Conservation (phyloP, 2,797 vertebrate species). For the Anabas testudineus region DNA sequence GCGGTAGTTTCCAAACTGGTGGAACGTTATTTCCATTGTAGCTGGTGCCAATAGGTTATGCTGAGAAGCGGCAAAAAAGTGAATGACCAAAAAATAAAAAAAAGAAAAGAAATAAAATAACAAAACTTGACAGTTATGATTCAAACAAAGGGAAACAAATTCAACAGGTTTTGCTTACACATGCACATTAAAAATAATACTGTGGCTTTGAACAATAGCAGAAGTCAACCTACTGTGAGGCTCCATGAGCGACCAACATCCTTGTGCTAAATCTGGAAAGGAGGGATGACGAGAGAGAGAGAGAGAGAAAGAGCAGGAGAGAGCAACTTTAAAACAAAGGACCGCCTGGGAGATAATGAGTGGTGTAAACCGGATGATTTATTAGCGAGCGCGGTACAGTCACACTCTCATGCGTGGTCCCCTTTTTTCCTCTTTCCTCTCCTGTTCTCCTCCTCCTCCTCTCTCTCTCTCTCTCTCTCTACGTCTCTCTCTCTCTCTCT, state of each 20-base stretch:
- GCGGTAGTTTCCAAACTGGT: constrained; percentile 85
- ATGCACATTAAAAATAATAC: constrained; percentile 85
- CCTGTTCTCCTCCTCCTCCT: neutral
- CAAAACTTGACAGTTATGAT: constrained; percentile 80
- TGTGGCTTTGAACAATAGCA: constrained; percentile 80
- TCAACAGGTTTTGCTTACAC: constrained; percentile 81
- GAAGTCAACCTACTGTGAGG: constrained; percentile 69
- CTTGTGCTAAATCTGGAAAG: constrained; percentile 74
- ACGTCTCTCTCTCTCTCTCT: constrained; percentile 26
- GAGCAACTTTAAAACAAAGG: constrained; percentile 80
- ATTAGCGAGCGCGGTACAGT: constrained; percentile 67
- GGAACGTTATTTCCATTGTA: constrained; percentile 84
- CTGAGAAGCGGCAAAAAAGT: constrained; percentile 79
- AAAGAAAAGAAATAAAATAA: constrained; percentile 58
- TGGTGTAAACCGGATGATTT: constrained; percentile 79
- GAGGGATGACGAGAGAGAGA: constrained; percentile 61
- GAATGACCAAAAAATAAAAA: constrained; percentile 63
- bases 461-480: constrained; percentile 25
- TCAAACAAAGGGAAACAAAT: constrained; percentile 82
- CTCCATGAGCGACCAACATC: constrained; percentile 65
- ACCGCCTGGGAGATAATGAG: constrained; percentile 82
- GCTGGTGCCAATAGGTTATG: constrained; percentile 84
- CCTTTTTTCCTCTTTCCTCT: constrained; percentile 29
- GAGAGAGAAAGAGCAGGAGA: constrained; percentile 50
- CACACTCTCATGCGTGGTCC: constrained; percentile 66